Conservation (phyloP, 2,113 vertebrate genomes). For the Emydocephalus ijimae region DNA sequence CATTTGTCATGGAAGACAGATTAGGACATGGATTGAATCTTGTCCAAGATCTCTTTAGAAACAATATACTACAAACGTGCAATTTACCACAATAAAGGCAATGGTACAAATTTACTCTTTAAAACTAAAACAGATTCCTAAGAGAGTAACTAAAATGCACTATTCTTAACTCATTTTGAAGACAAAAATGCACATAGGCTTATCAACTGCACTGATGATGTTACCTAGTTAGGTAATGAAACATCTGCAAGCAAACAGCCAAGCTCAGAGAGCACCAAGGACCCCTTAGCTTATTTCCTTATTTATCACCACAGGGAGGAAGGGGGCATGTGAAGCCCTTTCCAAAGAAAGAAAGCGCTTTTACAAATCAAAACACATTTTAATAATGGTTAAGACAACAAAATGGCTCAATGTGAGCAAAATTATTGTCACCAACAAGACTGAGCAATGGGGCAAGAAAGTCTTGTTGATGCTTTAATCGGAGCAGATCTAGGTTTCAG, state of each 20-base stretch:
- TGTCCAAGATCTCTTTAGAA: background rate
- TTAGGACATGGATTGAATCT: background rate
- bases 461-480: too few species aligned
- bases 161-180: background rate
- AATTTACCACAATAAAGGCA: background rate
- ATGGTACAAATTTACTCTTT: background rate
- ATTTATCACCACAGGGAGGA: background rate
- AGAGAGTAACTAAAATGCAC: background rate
- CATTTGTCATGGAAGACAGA: background rate
- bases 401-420: constrained; percentile 31
- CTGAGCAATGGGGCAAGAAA: background rate
- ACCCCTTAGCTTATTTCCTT: background rate
- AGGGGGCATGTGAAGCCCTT: background rate
- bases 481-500: background rate
- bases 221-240: background rate
- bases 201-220: background rate
- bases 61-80: background rate
- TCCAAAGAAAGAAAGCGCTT: too few species aligned
- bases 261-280: background rate
- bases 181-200: background rate
- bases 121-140: background rate
- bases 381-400: constrained; percentile 5
- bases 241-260: background rate
- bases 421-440: background rate
- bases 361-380: constrained; percentile 6